These are phyloP conservation scores for Neostethus bicornis DNA, from an alignment of 2,797 vertebrate genomes.

Conservation along the genomic window DNA sequence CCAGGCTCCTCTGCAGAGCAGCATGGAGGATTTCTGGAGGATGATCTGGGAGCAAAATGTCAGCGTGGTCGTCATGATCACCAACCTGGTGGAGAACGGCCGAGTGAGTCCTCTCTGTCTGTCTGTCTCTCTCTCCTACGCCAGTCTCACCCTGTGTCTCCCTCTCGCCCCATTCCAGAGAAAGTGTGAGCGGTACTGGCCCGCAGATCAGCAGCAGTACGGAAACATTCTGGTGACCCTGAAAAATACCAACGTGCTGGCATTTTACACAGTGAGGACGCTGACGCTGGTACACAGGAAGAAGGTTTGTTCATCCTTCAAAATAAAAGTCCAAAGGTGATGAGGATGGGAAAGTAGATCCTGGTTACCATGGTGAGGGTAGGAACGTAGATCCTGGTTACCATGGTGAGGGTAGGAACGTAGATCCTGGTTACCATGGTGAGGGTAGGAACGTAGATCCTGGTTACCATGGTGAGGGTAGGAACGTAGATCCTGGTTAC, in stretches of 20 bases:
- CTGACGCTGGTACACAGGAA: constrained; percentile 89
- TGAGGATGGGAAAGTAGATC: too few relatives aligned
- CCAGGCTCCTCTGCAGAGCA: constrained; percentile 93
- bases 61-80: constrained; percentile 95
- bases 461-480: too few relatives aligned
- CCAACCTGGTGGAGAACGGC: constrained; percentile 96
- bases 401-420: too few relatives aligned
- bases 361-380: too few relatives aligned
- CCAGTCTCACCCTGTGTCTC: too few relatives aligned
- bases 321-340: too few relatives aligned
- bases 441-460: too few relatives aligned
- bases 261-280: constrained; percentile 91
- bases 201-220: constrained; percentile 92
- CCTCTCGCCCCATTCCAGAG: too few relatives aligned
- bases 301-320: constrained; percentile 81
- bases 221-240: constrained; percentile 89
- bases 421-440: too few relatives aligned
- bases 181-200: constrained; percentile 99
- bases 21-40: constrained; percentile 96
- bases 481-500: too few relatives aligned
- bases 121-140: too few relatives aligned
- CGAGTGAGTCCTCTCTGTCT: constrained; percentile 81
- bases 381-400: too few relatives aligned
- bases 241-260: constrained; percentile 84
- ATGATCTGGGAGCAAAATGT: constrained; percentile 98